phyloP scores from a whole-genome alignment of 2,888 invertebrate species.

The Galeruca laticollis region DNA sequence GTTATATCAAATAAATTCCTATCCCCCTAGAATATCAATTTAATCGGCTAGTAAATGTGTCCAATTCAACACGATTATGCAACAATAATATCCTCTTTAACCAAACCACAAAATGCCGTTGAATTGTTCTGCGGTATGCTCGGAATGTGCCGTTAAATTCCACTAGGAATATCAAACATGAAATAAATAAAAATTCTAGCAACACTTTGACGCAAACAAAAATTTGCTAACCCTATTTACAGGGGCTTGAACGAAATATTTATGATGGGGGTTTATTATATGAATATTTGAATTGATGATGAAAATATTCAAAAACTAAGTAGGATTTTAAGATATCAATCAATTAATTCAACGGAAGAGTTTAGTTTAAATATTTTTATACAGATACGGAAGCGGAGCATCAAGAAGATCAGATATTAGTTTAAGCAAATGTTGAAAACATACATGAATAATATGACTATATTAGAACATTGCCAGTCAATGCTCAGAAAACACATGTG shows the following conservation, averaged over 20 bases:
- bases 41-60: conserved; percentile 31
- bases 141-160: conserved; percentile 29
- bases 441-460: too few relatives aligned
- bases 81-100: conserved; percentile 33
- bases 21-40: conserved; percentile 30
- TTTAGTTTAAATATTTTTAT: too few relatives aligned
- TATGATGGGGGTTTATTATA: background rate
- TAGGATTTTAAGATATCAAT: too few relatives aligned
- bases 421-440: too few relatives aligned
- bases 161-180: conserved; percentile 21
- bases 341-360: too few relatives aligned
- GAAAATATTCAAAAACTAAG: too few relatives aligned
- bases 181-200: conserved; percentile 14
- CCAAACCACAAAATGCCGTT: conserved; percentile 27
- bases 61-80: conserved; percentile 29
- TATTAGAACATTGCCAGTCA: too few relatives aligned
- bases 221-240: background rate
- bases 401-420: too few relatives aligned
- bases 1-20: conserved; percentile 23
- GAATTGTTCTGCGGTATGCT: conserved; percentile 27
- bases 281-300: too few relatives aligned
- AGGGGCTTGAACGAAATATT: background rate
- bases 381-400: too few relatives aligned
- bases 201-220: conserved; percentile 9
- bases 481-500: too few relatives aligned